A percentile compares a stretch with the other conserved stretches of the same genome.
These are phyloP conservation scores for Protophormia terraenovae DNA, from an alignment of 2,888 invertebrate genomes.

Conservation along the genomic window DNA sequence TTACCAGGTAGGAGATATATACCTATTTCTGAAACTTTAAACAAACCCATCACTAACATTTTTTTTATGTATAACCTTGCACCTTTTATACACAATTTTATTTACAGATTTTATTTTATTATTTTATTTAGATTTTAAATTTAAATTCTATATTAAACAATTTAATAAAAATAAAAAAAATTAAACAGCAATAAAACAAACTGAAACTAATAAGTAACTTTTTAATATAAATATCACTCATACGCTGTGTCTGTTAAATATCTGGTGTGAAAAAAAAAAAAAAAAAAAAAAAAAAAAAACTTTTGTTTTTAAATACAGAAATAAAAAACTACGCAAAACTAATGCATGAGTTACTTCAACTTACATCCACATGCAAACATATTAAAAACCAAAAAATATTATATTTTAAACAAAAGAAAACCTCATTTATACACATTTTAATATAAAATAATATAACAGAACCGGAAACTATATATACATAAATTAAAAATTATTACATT, in stretches of 20 bases:
- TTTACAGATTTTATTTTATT: too few relatives aligned
- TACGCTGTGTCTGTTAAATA: conserved; percentile 35
- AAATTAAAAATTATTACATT: conserved; percentile 63
- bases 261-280: conserved; percentile 14
- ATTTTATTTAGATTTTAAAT: too few relatives aligned
- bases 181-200: neutral
- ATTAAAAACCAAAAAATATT: conserved; percentile 43
- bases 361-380: neutral
- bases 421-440: conserved; percentile 63
- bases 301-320: neutral
- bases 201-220: conserved; percentile 35
- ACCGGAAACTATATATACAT: conserved; percentile 39
- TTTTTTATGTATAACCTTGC: too few relatives aligned
- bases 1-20: too few relatives aligned
- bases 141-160: too few relatives aligned
- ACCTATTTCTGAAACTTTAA: too few relatives aligned
- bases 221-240: conserved; percentile 61
- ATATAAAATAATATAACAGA: conserved; percentile 41
- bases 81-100: too few relatives aligned
- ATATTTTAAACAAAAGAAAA: conserved; percentile 48
- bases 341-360: neutral
- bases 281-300: too few relatives aligned
- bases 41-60: too few relatives aligned
- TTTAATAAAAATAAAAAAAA: too few relatives aligned
- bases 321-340: neutral